A percentile compares a stretch with the other conserved stretches of the same genome.
Conservation (phyloP, 2,113 vertebrate species). For the Agelaius phoeniceus region DNA sequence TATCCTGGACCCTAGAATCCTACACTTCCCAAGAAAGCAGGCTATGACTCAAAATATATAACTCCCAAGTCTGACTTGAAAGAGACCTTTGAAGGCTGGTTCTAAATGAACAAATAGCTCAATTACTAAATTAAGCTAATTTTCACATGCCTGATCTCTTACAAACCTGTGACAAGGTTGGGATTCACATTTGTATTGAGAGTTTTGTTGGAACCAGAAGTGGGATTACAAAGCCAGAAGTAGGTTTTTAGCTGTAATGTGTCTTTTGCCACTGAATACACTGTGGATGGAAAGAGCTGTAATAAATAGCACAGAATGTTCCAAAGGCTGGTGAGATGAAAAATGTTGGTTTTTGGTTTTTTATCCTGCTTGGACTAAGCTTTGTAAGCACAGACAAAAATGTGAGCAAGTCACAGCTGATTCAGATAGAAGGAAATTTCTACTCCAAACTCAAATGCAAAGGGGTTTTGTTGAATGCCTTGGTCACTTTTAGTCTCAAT, state of each 20-base stretch:
- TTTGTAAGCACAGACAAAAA: neutral
- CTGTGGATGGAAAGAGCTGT: slow-evolving; percentile 6
- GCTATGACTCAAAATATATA: neutral
- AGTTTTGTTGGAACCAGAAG: neutral
- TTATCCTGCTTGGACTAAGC: neutral
- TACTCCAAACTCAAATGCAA: neutral
- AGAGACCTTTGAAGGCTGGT: neutral
- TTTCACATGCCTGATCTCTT: neutral
- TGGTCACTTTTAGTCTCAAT: neutral
- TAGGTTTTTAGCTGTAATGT: neutral
- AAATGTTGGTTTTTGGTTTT: neutral
- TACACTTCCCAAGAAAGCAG: neutral
- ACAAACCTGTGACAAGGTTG: neutral
- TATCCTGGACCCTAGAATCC: neutral
- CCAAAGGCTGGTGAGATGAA: neutral
- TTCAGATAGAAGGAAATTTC: neutral
- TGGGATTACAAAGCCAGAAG: slow-evolving; percentile 25
- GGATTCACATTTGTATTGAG: neutral
- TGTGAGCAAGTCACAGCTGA: neutral
- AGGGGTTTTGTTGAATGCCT: neutral
- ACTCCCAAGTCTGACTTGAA: neutral
- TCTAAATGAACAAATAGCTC: neutral
- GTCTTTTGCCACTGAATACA: neutral
- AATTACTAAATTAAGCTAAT: neutral
- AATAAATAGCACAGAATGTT: slow-evolving; percentile 17